A percentile compares a stretch with the other conserved stretches of the same genome.
Conservation (phyloP, 2,797 vertebrate species). For the Gobionotothen gibberifrons region DNA sequence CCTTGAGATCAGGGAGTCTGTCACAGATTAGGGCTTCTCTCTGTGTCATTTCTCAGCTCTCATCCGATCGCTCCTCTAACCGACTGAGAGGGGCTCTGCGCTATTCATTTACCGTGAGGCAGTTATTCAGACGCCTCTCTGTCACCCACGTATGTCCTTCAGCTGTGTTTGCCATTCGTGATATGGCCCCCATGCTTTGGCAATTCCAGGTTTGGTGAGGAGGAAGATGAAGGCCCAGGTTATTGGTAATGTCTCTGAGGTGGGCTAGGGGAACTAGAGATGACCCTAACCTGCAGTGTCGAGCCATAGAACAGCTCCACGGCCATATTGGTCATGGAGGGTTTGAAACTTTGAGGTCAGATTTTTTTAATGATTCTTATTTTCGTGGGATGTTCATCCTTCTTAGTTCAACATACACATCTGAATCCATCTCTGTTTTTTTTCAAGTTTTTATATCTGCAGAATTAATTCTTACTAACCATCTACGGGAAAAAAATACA, state of each 20-base stretch:
- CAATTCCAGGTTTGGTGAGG: background rate
- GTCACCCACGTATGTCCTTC: constrained; percentile 53
- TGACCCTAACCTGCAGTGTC: too few relatives aligned
- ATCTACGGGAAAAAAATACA: too few relatives aligned
- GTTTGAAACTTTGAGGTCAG: background rate
- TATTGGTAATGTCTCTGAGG: too few relatives aligned
- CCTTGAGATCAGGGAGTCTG: constrained; percentile 56
- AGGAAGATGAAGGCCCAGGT: background rate
- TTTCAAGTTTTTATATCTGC: too few relatives aligned
- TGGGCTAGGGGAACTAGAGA: too few relatives aligned
- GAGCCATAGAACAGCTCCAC: background rate
- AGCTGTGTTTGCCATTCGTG: constrained; percentile 21
- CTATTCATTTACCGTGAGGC: constrained; percentile 53
- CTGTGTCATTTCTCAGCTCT: constrained; percentile 68
- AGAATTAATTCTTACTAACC: too few relatives aligned
- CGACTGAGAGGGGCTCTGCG: constrained; percentile 21
- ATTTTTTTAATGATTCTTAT: background rate
- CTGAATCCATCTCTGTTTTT: background rate
- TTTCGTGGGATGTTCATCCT: background rate
- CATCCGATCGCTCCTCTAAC: constrained; percentile 44
- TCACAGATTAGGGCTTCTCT: constrained; percentile 55
- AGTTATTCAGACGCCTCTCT: constrained; percentile 45
- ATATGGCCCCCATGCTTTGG: background rate
- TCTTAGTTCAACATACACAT: background rate
- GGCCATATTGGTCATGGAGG: background rate